Base-by-base conservation (phyloP, 2,888 invertebrate genomes). In the Himalopsyche japonica region DNA sequence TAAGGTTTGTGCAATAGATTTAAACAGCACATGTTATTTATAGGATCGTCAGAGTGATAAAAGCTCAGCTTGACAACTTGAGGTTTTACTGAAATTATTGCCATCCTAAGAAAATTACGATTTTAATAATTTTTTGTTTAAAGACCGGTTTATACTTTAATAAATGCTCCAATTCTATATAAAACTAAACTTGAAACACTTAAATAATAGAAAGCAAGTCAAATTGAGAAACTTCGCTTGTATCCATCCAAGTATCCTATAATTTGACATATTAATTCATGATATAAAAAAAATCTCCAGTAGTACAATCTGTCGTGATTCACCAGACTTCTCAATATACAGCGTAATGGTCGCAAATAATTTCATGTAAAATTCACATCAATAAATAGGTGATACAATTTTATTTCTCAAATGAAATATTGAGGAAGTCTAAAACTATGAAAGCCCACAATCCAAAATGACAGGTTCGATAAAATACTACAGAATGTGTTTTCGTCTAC, bases 1-100 rank as follows among this genome's bases (percentile, higher is more conserved):
- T 84, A 85, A 64, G 82, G 86, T 86, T 86, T 86, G 86, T 86
- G 86, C 86, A 83, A 78, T 85, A 32, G 82, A 82, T 70, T 27
- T 76, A 80, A 79, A 82, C 80, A 83, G 34, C 37, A 70, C 70
- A 70, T 70, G 70, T 27, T 27, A 70, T 70, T 70, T 70, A 70
- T 70, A 70, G 70, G 70, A 70, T 70, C 70, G 70, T 70, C 70
- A 70, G 70, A 70, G 24, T 70, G 70, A 70, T 70, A 70, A 70
- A 70, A 70, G 70, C 70, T n/a, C n/a, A 15, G 70, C 12, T 70
- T 27, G 12, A 70, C 70, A 70, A 70, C 30, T 70, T 27, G 70
- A 70, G 30, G 12, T 12, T 20, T 27, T 27, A 70, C 70, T 4
- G 12, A 70, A 70, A 70, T 70, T 30, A 70, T 70, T 70, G 70